phyloP scores from a whole-genome alignment of 2,113 vertebrate species.

The Antechinus stuartii region DNA sequence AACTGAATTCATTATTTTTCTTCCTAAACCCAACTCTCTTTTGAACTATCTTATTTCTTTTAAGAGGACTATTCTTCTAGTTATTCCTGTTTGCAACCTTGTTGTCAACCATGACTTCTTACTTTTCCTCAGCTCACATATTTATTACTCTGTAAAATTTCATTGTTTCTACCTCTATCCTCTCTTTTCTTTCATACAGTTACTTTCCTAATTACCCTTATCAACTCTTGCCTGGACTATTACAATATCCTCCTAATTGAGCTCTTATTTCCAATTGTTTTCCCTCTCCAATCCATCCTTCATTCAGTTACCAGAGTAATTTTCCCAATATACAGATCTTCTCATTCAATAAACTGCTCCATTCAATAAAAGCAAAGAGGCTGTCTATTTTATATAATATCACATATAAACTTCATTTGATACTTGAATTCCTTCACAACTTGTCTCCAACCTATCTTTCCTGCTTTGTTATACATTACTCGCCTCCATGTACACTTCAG shows the following conservation, averaged over 20 bases:
- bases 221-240: not conserved
- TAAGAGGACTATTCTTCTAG: not conserved
- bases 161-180: not conserved
- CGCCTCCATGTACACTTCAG: not conserved
- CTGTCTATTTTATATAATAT: not conserved
- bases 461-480: not conserved
- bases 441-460: not conserved
- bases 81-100: not conserved
- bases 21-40: not conserved
- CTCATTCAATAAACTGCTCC: not conserved
- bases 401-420: not conserved
- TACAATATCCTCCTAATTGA: not conserved
- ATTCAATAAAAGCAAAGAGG: not conserved
- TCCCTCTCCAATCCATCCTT: not conserved
- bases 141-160: not conserved
- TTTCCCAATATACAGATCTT: not conserved
- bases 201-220: not conserved
- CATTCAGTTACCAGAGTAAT: not conserved
- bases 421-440: not conserved
- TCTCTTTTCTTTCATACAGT: not conserved
- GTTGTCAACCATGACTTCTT: too few species aligned
- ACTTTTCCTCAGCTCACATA: not conserved
- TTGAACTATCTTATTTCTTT: not conserved
- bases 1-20: not conserved
- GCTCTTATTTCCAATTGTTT: not conserved